A percentile compares a stretch with the other conserved stretches of the same genome.
Conservation (phyloP, 2,888 invertebrate genomes). For the Cryptus armator region DNA sequence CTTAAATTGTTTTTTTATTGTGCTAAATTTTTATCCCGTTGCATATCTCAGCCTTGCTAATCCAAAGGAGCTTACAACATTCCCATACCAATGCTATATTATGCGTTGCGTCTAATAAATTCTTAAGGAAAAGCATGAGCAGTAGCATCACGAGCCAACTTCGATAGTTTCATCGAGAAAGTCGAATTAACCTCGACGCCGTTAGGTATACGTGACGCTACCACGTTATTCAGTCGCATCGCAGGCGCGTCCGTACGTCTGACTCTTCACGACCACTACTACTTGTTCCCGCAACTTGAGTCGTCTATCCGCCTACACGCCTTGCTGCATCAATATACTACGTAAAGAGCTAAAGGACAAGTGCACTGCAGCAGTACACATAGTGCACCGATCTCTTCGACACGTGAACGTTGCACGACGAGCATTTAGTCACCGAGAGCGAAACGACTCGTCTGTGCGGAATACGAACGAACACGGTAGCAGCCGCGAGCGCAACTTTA, state of each 20-base stretch:
- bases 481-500: background rate
- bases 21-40: too few species aligned
- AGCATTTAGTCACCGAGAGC: background rate
- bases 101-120: too few species aligned
- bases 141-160: background rate
- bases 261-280: slow-evolving; percentile 44
- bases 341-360: background rate
- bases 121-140: background rate
- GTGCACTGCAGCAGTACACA: background rate
- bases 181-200: background rate
- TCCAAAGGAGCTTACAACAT: too few species aligned
- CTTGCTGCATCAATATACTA: background rate
- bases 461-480: slow-evolving; percentile 54
- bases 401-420: background rate
- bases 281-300: slow-evolving; percentile 29
- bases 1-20: too few species aligned
- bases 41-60: too few species aligned
- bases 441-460: slow-evolving; percentile 49
- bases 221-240: background rate
- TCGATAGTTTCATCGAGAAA: background rate
- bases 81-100: too few species aligned
- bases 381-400: slow-evolving; percentile 5
- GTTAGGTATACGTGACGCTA: background rate
- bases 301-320: background rate
- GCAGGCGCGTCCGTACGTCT: slow-evolving; percentile 21